phyloP scores from a whole-genome alignment of 2,113 vertebrate species.

The Alethe diademata region DNA sequence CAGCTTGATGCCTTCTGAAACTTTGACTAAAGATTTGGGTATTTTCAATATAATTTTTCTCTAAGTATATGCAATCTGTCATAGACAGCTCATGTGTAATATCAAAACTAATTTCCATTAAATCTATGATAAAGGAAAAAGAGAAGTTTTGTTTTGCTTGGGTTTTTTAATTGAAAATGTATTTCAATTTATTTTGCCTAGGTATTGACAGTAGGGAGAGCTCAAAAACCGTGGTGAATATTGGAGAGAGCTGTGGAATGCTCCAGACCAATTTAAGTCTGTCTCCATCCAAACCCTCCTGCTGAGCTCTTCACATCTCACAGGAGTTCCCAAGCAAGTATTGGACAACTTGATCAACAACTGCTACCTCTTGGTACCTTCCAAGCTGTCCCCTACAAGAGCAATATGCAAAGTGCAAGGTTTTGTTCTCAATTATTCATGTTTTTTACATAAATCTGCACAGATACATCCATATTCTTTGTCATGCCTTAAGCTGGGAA shows the following conservation, averaged over 20 bases:
- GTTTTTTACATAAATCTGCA: background rate
- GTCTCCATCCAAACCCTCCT: rapidly evolving
- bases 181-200: background rate
- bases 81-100: background rate
- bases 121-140: background rate
- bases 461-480: background rate
- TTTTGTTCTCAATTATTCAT: background rate
- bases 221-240: background rate
- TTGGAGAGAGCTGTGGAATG: background rate
- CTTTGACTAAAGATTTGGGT: background rate
- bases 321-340: background rate
- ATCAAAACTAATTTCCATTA: background rate
- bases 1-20: background rate
- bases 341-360: background rate
- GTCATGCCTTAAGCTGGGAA: background rate
- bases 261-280: background rate
- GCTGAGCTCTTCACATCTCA: rapidly evolving
- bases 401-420: background rate
- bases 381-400: background rate
- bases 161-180: background rate
- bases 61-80: background rate
- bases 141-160: rapidly evolving
- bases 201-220: background rate
- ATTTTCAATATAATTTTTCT: background rate
- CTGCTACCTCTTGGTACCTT: background rate